These are phyloP conservation scores for Cerastis leucographa DNA, from an alignment of 2,888 invertebrate species.

Conservation along the genomic window DNA sequence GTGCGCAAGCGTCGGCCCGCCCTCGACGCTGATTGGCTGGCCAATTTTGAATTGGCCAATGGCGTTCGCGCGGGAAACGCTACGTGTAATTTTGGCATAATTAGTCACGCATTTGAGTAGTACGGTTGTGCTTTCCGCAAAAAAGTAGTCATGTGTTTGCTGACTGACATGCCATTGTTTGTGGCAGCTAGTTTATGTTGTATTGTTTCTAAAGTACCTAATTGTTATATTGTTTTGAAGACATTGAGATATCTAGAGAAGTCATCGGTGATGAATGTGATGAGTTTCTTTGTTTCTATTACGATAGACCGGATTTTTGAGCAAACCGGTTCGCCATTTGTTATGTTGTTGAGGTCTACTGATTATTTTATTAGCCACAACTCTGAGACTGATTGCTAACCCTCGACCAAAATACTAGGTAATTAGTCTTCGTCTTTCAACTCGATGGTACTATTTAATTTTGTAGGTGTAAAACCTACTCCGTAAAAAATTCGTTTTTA, in stretches of 20 bases:
- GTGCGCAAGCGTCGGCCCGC: slow-evolving; percentile 87
- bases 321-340: slow-evolving; percentile 19
- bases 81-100: slow-evolving; percentile 89
- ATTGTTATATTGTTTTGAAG: slow-evolving; percentile 57
- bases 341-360: not conserved
- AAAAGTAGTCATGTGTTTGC: slow-evolving; percentile 58
- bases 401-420: not conserved
- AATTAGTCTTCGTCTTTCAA: not conserved
- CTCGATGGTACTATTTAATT: not conserved
- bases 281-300: slow-evolving; percentile 15
- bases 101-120: slow-evolving; percentile 87
- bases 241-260: slow-evolving; percentile 54
- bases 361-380: not conserved
- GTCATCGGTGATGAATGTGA: slow-evolving; percentile 14
- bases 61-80: slow-evolving; percentile 75
- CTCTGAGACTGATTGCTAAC: not conserved
- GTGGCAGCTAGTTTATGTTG: slow-evolving; percentile 43
- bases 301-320: not conserved
- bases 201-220: slow-evolving; percentile 58
- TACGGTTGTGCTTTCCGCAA: slow-evolving; percentile 71
- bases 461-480: not conserved
- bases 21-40: slow-evolving; percentile 84
- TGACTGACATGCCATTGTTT: slow-evolving; percentile 67
- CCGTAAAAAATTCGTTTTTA: not conserved
- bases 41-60: slow-evolving; percentile 85